Evolutionary conservation across 2,113 vertebrate species (phyloP), one percentile per base, ranked within the genome.

Genomic region (Toxostoma redivivum): DNA sequence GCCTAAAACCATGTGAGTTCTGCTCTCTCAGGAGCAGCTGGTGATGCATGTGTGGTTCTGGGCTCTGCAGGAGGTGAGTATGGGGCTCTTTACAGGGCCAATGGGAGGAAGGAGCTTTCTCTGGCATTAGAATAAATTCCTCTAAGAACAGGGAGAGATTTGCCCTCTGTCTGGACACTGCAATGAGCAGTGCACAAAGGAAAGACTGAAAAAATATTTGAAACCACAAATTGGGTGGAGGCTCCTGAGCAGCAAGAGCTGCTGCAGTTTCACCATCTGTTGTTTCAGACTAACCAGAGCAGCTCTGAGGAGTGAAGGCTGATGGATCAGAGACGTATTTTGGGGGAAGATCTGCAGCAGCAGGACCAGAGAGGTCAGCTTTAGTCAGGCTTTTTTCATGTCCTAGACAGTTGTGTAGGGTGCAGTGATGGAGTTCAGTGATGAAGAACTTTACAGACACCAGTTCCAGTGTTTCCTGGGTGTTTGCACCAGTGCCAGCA

Each of bases 51-150:
- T 1, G 7, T 13, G 58, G 48, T 45, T 48, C 44, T 40, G 69
- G 44, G 28, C 44, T 67, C n/a, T 2, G 1, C 0, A 2, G 48
- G 47, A 84, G 22, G 11, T 3, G 31, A 60, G 19, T 11, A 10
- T 6, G 3, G 62, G n/a, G 40, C 13, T 45, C 31, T 28, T 6
- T 12, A 9, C 0, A 0, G 45, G 50, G 22, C 73, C 71, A 45
- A 31, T 2, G 3, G 37, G 30, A 48, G 23, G 69, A 81, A 72
- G 69, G 73, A 72, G 7, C 6, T 76, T 76, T 33, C 42, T 61
- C 30, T 6, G 21, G 20, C 14, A 8, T 61, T 66, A 38, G 22
- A 51, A 71, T 7, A 38, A 61, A 42, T 56, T 70, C 8, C 33
- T 70, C 44, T 74, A 12, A 33, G 67, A 60, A 21, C 2, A 1